These are phyloP conservation scores for Nebria brevicollis DNA, from an alignment of 2,888 invertebrate species.

Conservation along the genomic window DNA sequence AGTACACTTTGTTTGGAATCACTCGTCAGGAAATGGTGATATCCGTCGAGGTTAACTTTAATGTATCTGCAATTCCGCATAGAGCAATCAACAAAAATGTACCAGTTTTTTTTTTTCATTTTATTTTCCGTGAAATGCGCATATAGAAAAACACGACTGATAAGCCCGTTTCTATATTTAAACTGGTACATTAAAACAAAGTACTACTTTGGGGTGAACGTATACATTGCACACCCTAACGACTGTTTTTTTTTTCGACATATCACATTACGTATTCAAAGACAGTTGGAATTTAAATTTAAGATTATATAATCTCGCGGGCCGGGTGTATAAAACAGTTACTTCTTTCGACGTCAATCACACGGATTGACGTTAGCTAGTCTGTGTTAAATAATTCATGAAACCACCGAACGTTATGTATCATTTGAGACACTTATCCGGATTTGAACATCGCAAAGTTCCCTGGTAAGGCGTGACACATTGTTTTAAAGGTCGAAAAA, in stretches of 20 bases:
- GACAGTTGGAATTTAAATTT: not conserved
- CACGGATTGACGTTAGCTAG: not conserved
- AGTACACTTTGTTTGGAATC: conserved; percentile 9
- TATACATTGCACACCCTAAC: not conserved
- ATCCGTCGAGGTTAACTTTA: not conserved
- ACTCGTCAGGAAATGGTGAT: not conserved
- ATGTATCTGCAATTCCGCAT: not conserved
- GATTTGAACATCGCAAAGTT: not conserved
- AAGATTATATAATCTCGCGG: not conserved
- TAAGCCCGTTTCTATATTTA: too few relatives aligned
- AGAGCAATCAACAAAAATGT: not conserved
- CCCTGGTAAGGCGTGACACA: not conserved
- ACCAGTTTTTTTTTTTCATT: not conserved
- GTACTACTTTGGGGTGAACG: not conserved
- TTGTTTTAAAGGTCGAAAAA: not conserved
- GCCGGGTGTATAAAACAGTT: not conserved
- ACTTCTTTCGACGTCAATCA: not conserved
- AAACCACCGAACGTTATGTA: not conserved
- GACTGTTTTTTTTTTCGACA: not conserved
- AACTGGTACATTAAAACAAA: not conserved
- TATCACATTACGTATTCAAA: not conserved
- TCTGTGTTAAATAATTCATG: not conserved
- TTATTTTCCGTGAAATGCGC: too few relatives aligned
- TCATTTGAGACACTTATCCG: not conserved
- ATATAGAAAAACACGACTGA: too few relatives aligned